These are phyloP conservation scores for Myripristis murdjan DNA, from an alignment of 2,797 vertebrate species.

Conservation along the genomic window DNA sequence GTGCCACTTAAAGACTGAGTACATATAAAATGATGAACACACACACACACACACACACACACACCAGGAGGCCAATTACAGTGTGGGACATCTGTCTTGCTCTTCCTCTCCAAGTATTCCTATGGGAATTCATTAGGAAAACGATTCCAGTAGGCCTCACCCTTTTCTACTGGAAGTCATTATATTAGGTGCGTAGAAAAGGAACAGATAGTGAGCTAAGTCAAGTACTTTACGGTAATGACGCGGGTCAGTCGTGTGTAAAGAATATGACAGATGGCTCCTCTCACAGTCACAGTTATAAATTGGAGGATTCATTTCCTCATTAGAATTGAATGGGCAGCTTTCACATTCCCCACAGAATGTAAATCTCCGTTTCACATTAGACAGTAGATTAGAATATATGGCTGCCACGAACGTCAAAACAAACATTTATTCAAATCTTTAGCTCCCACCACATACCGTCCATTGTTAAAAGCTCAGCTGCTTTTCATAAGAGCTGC, in stretches of 20 bases:
- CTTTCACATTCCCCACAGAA: slow-evolving; percentile 18
- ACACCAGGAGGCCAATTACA: slow-evolving; percentile 58
- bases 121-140: slow-evolving; percentile 65
- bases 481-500: neutral
- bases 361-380: slow-evolving; percentile 12
- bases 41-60: slow-evolving; percentile 26
- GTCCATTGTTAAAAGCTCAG: slow-evolving; percentile 11
- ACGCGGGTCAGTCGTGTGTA: slow-evolving; percentile 52
- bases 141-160: slow-evolving; percentile 32
- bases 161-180: slow-evolving; percentile 39
- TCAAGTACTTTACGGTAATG: slow-evolving; percentile 45
- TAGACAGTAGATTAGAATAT: neutral
- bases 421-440: neutral
- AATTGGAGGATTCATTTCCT: slow-evolving; percentile 43
- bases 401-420: neutral
- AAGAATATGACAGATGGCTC: slow-evolving; percentile 64
- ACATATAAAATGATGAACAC: slow-evolving; percentile 13
- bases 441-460: neutral
- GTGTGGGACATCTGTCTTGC: slow-evolving; percentile 57
- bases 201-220: slow-evolving; percentile 31
- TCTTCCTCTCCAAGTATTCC: slow-evolving; percentile 51
- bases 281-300: slow-evolving; percentile 40
- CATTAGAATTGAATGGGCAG: slow-evolving; percentile 29
- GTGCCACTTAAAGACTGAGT: slow-evolving; percentile 7
- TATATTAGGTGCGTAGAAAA: slow-evolving; percentile 35